Conservation (phyloP, 1,140 invertebrate genomes). For the Zophobas morio region DNA sequence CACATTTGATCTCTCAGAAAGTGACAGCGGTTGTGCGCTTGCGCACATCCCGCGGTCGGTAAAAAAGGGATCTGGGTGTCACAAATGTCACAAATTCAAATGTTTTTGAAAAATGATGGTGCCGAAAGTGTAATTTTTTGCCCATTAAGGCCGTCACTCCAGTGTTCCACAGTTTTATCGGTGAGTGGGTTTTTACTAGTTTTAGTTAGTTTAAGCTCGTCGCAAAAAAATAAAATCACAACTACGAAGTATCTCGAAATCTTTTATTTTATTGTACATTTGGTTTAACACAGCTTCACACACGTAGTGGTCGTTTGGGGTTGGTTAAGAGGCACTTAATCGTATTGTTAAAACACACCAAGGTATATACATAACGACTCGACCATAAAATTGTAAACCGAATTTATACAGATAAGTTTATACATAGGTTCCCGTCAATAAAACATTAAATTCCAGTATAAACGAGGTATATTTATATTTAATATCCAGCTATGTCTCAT, state of each 20-base stretch:
- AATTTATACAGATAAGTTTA: slow-evolving; percentile 33
- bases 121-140: neutral
- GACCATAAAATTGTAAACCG: slow-evolving; percentile 7
- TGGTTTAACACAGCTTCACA: slow-evolving; percentile 2
- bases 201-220: neutral
- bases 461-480: slow-evolving; percentile 5
- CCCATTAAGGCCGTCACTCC: neutral
- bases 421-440: slow-evolving; percentile 2
- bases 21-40: neutral
- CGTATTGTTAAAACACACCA: slow-evolving; percentile 9
- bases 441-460: slow-evolving; percentile 25
- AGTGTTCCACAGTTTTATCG: neutral
- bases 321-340: slow-evolving; percentile 9
- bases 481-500: too few species aligned
- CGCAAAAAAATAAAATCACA: neutral
- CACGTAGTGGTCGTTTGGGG: neutral
- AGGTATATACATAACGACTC: slow-evolving; percentile 27
- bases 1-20: slow-evolving; percentile 23
- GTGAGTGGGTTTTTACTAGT: neutral
- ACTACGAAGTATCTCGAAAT: too few species aligned
- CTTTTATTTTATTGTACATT: slow-evolving; percentile 2
- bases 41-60: neutral
- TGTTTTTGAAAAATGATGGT: slow-evolving; percentile 15
- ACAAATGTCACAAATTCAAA: slow-evolving; percentile 6
- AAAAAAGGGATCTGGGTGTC: neutral